Evolutionary conservation across 2,113 vertebrate genomes (phyloP), one percentile per base, ranked within the genome.

Genomic region (Opisthocomus hoazin): DNA sequence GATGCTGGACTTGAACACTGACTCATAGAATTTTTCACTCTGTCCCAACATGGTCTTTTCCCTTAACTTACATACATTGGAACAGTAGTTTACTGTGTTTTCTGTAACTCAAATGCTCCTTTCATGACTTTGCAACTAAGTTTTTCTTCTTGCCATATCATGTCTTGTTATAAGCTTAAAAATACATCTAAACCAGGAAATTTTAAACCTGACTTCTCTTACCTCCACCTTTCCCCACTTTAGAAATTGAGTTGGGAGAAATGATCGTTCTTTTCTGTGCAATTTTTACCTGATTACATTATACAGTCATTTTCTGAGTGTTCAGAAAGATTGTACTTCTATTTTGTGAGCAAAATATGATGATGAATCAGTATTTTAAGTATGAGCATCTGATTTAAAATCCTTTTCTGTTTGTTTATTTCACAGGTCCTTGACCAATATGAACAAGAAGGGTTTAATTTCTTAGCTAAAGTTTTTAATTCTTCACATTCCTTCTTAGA

Each of bases 401-500:
- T 60, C 1, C 3, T 64, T 61, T 16, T 87, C 65, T 79, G 8
- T 94, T 78, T 83, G 45, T 87, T 91, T 90, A 5, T 96, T 96
- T 97, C 93, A n/a, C 98, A 99, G 99, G 99, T 99, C 78, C 98
- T 99, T 63, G 99, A 99, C 32, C 98, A 99, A 30, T 99, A 99
- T 46, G 99, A 99, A 94, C 98, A 71, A 77, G 99, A 99, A 74
- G 98, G 99, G 37, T 99, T 99, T 97, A 95, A 97, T 95, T 99
- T 99, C 97, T 98, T 99, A 46, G 98, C 98, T 15, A 98, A 99
- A 91, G 99, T 99, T 96, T 99, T 99, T 97, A 99, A 99, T 98
- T 99, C 99, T 45, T 99, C 99, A n/a, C 99, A 99, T 98, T 99
- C 99, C 56, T 99, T 99, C 98, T 98, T 99, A 96, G 99, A 99